phyloP scores from a whole-genome alignment of 1,140 invertebrate species.

The Saccostrea glomerata region DNA sequence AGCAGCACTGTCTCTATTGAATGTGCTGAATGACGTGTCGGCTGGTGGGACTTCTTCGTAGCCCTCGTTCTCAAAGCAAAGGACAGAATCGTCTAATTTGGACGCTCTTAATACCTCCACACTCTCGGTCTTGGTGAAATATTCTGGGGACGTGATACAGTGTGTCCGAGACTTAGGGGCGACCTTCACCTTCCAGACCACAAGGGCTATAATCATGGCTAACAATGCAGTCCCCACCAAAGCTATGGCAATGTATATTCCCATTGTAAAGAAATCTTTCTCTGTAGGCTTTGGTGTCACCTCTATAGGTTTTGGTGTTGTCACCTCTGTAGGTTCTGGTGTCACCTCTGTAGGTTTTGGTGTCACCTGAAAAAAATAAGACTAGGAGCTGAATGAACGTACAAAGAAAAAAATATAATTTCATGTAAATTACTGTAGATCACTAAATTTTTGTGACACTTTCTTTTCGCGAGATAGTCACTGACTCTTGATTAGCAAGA shows the following conservation, averaged over 20 bases:
- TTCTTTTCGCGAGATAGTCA: too few relatives aligned
- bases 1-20: not conserved
- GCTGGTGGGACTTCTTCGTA: not conserved
- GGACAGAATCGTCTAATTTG: not conserved
- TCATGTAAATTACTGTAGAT: too few relatives aligned
- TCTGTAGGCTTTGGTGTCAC: not conserved
- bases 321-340: too few relatives aligned
- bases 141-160: slow-evolving; percentile 31
- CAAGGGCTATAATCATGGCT: slow-evolving; percentile 40
- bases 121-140: not conserved
- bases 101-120: not conserved
- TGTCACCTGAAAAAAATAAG: not conserved
- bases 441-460: too few relatives aligned
- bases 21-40: not conserved
- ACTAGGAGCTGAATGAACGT: too few relatives aligned
- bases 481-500: too few relatives aligned
- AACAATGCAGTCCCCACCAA: slow-evolving; percentile 47
- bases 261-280: not conserved
- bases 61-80: not conserved
- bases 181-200: slow-evolving; percentile 63
- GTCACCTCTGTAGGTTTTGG: too few relatives aligned
- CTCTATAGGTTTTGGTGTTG: too few relatives aligned
- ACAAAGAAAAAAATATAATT: too few relatives aligned
- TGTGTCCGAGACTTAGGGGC: slow-evolving; percentile 64
- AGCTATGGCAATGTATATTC: not conserved